Conservation (phyloP, 2,888 invertebrate species). For the Acrobasis suavella region DNA sequence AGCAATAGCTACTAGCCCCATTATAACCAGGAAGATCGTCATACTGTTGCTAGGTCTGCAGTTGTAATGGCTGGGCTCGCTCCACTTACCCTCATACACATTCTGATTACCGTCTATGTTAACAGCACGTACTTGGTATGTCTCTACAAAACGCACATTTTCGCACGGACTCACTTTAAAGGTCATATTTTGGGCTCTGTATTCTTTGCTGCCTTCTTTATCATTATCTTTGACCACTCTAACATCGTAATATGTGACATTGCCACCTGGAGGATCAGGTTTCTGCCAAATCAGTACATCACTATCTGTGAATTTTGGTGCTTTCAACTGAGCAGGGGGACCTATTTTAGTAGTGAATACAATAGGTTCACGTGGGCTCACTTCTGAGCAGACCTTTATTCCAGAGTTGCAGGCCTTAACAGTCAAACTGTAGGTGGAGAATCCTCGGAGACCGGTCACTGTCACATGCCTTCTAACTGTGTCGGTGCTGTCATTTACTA, state of each 20-base stretch:
- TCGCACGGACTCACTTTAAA: slow-evolving; percentile 56
- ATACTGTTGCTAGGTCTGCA: slow-evolving; percentile 60
- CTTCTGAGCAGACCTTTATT: slow-evolving; percentile 84
- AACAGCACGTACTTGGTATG: slow-evolving; percentile 69
- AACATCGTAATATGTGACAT: slow-evolving; percentile 82
- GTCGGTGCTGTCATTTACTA: slow-evolving; percentile 39
- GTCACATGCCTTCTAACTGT: slow-evolving; percentile 47
- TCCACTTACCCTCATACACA: slow-evolving; percentile 58
- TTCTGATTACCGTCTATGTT: slow-evolving; percentile 37
- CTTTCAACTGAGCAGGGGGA: slow-evolving; percentile 68
- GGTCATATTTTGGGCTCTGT: slow-evolving; percentile 54
- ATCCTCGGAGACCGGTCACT: slow-evolving; percentile 77
- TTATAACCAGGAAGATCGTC: slow-evolving; percentile 58
- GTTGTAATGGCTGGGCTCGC: slow-evolving; percentile 55
- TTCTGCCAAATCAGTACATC: slow-evolving; percentile 73
- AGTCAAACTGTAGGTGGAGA: slow-evolving; percentile 85
- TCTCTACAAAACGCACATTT: slow-evolving; percentile 56
- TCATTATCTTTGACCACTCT: slow-evolving; percentile 60
- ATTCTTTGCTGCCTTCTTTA: slow-evolving; percentile 39
- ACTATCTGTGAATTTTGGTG: slow-evolving; percentile 53
- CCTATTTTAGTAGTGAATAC: slow-evolving; percentile 84
- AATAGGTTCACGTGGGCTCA: slow-evolving; percentile 69
- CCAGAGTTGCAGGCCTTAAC: slow-evolving; percentile 86
- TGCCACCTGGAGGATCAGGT: slow-evolving; percentile 78
- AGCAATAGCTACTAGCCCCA: slow-evolving; percentile 55